A percentile compares a stretch with the other conserved stretches of the same genome.
These are phyloP conservation scores for Eupithecia exiguata DNA, from an alignment of 2,888 invertebrate genomes.

Conservation along the genomic window DNA sequence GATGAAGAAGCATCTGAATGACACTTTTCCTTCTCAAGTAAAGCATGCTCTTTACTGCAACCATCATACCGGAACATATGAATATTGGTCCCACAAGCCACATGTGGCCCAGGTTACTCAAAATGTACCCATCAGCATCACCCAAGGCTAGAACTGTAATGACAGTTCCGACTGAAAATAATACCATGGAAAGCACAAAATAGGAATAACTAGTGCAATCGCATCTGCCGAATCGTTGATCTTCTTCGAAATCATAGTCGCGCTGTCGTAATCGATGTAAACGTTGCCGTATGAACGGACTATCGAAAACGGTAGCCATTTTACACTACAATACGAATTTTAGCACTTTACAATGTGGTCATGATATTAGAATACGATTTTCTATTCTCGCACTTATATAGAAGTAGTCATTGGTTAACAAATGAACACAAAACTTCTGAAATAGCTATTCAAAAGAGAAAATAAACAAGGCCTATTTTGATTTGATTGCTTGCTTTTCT, in stretches of 20 bases:
- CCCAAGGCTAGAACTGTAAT: conserved; percentile 86
- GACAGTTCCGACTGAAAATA: conserved; percentile 86
- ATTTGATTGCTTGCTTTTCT: neutral
- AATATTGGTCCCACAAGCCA: conserved; percentile 87
- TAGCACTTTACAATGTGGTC: conserved; percentile 49
- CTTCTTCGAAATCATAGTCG: conserved; percentile 84
- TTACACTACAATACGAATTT: conserved; percentile 49
- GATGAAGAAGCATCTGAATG: conserved; percentile 86
- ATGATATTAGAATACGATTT: conserved; percentile 32
- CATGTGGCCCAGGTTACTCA: conserved; percentile 86
- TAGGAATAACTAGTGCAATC: conserved; percentile 87
- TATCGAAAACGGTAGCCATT: conserved; percentile 86
- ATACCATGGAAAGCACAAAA: conserved; percentile 85
- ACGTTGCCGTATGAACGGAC: conserved; percentile 85
- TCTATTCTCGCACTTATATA: neutral
- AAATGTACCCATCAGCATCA: conserved; percentile 84
- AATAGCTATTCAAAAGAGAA: neutral
- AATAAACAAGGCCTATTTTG: neutral
- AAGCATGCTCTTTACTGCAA: conserved; percentile 87
- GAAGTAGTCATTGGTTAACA: neutral
- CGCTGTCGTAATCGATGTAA: conserved; percentile 84
- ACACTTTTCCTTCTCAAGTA: conserved; percentile 86
- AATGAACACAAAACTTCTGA: neutral
- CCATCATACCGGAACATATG: conserved; percentile 87
- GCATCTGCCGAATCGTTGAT: conserved; percentile 85